Evolutionary conservation across 1,140 invertebrate species (phyloP), one percentile per base, ranked within the genome.

Genomic region (Pissodes strobi): DNA sequence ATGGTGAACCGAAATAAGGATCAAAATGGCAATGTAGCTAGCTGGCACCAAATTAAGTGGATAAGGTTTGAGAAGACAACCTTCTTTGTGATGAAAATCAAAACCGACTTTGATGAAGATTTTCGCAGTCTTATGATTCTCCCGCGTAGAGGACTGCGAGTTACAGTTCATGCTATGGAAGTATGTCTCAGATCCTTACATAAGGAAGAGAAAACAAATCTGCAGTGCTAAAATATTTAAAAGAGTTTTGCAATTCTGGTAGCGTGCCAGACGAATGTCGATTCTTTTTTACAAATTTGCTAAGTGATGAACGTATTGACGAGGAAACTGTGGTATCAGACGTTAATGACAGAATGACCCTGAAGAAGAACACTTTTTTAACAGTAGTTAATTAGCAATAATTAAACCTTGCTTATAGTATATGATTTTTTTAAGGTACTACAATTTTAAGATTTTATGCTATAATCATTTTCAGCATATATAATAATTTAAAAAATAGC

Each of bases 201-300:
- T 13, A 13, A 41, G 13, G 3, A 41, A 41, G 13, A 41, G 13
- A 41, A 13, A 41, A 41, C 3, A 17, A 8, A 8, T 41, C 39
- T 13, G 13, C 39, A 41, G 5, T 41, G 39, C 39, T 41, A 41
- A 41, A 41, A 13, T 13, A 41, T 41, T 41, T 41, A 41, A 41
- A 41, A 8, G 39, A 41, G 13, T 8, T 41, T 41, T 41, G 39
- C 13, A 13, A 41, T 41, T 41, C 39, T 5, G 39, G 39, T 5
- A 13, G 5, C 13, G n/a, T n/a, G n/a, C n/a, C n/a, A n/a, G n/a
- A n/a, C n/a, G n/a, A n/a, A n/a, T n/a, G 39, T 41, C 39, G 13
- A 41, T 8, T 5, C 13, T 5, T 41, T 41, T 41, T 41, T 41
- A 5, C 39, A 13, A 41, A 41, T 5, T 41, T 41, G 39, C 13